Evolutionary conservation across 2,888 invertebrate genomes (phyloP).

Genomic region (Ceriagrion tenellum): DNA sequence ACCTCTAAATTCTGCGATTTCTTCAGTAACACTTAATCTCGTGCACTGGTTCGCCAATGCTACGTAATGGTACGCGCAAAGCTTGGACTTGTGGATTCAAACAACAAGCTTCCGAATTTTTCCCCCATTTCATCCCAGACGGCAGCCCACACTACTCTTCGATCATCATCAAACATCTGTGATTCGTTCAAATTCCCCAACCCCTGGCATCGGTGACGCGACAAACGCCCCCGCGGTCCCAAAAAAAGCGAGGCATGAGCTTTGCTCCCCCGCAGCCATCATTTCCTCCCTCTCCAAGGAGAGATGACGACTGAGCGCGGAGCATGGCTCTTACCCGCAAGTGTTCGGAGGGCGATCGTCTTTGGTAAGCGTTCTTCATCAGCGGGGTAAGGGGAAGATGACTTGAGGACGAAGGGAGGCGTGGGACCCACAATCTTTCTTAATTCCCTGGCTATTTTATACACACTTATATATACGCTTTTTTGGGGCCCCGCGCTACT

Average conservation of each 20-base stretch:
- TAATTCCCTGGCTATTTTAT: not conserved
- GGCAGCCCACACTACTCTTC: not conserved
- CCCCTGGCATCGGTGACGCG: not conserved
- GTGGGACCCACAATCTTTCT: not conserved
- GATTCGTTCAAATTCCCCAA: not conserved
- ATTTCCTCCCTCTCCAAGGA: not conserved
- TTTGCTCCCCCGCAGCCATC: not conserved
- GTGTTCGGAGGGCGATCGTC: conserved; percentile 10
- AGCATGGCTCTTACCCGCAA: not conserved
- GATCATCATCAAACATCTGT: not conserved
- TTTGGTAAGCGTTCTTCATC: not conserved
- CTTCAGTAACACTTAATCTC: not conserved
- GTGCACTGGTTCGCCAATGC: not conserved
- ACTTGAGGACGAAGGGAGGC: not conserved
- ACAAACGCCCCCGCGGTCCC: conserved; percentile 52
- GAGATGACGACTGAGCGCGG: not conserved
- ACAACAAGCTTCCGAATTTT: not conserved
- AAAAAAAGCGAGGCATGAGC: not conserved
- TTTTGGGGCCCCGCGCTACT: conserved; percentile 21
- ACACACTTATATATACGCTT: not conserved
- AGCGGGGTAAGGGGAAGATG: not conserved
- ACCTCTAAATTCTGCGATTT: no score
- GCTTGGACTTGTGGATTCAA: not conserved
- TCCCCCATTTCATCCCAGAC: not conserved
- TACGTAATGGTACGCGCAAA: not conserved